These are phyloP conservation scores for Macropis europaea DNA, from an alignment of 2,888 invertebrate species.

Conservation along the genomic window DNA sequence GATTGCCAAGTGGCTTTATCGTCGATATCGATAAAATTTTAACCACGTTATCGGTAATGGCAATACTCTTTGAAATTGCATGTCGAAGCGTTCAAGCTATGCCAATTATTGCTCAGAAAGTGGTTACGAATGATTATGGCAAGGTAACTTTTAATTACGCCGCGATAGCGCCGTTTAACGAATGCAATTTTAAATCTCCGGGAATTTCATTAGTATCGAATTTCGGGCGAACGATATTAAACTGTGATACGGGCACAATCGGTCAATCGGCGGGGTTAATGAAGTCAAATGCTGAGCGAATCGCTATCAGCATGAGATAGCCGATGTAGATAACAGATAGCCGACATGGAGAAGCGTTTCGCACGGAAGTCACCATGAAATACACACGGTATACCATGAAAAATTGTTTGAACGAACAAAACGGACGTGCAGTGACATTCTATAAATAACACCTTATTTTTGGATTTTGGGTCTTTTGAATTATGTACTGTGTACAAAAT, in stretches of 20 bases:
- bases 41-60: no score
- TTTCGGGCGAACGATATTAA: constrained; percentile 12
- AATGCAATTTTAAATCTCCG: constrained; percentile 10
- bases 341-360: constrained; percentile 35
- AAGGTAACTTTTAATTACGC: neutral
- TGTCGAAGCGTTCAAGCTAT: neutral
- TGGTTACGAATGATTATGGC: neutral
- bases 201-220: constrained; percentile 27
- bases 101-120: neutral
- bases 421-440: constrained; percentile 35
- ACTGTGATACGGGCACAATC: constrained; percentile 8
- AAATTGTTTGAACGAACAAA: constrained; percentile 39
- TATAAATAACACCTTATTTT: constrained; percentile 19
- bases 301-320: constrained; percentile 24
- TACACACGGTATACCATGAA: constrained; percentile 8
- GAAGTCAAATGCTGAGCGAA: constrained; percentile 38
- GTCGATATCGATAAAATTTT: no score
- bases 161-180: neutral
- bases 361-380: constrained; percentile 36
- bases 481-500: no score
- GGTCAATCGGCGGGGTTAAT: constrained; percentile 34
- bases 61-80: neutral
- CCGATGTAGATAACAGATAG: constrained; percentile 33
- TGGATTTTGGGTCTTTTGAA: no score
- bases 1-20: no score